Base-by-base conservation (phyloP, 2,888 invertebrate species). In the Dolichopus griseipennis region DNA sequence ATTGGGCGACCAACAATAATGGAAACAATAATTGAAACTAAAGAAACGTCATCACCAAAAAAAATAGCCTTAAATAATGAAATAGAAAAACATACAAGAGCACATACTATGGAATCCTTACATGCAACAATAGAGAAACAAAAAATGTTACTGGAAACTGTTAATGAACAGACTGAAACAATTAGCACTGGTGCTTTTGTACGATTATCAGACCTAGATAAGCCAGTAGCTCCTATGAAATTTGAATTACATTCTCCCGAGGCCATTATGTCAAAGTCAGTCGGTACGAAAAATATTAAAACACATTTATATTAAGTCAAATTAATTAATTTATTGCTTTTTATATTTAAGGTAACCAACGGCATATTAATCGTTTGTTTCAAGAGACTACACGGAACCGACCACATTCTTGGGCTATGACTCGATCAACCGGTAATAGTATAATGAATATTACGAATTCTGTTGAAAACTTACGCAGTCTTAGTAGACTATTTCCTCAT, bases 181-280 rank as follows among this genome's bases (percentile, higher is more conserved):
- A 63, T 12, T 43, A 68, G 22, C 67, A 67, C 0, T 70, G 68
- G 27, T 80, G 83, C 71, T 68, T 90, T 90, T 76, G 92, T 93
- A 0, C 88, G 88, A 75, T 82, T 93, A 9, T 92, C 92, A 1
- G 92, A 93, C 77, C 83, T 93, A 78, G 91, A 92, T 76, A 90
- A 89, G 74, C 85, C 86, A 7, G 83, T 84, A 9, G 67, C 64
- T 4, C 61, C 68, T 12, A 80, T 81, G 61, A 85, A 85, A 68
- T 80, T 84, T 65, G 85, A 85, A 34, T 74, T 84, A 0, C 78
- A 79, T 69, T 78, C 79, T 0, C 78, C 81, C 12, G 80, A 79
- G 68, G 75, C 77, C 6, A 73, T 75, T 69, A 76, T 77, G 76
- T 80, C 81, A 70, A 79, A 79, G 67, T 81, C 81, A 65, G 79